Conservation (phyloP, 2,113 vertebrate species). For the Lophotis ruficrista region DNA sequence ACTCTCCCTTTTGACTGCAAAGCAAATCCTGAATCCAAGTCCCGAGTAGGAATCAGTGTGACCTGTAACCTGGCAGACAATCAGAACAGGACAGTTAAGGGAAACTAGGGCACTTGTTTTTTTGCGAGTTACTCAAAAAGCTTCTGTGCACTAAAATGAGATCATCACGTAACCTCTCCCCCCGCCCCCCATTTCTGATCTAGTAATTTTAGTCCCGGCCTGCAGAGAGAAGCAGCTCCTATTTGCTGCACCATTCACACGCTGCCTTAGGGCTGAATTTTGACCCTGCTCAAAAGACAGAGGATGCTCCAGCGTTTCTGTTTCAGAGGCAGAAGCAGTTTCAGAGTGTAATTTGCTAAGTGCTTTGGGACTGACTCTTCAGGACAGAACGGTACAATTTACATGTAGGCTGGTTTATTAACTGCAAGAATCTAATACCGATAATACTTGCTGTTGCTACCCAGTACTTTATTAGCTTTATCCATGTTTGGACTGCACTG, state of each 20-base stretch:
- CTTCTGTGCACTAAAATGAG: conserved; percentile 19
- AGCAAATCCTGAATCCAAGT: background rate
- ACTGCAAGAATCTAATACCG: conserved; percentile 28
- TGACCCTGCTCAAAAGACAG: conserved; percentile 51
- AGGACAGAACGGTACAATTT: conserved; percentile 10
- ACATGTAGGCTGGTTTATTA: conserved; percentile 46
- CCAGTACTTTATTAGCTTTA: conserved; percentile 36
- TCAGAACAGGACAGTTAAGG: background rate
- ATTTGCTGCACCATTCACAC: conserved; percentile 26
- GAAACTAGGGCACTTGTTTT: conserved; percentile 48
- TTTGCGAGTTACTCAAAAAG: background rate
- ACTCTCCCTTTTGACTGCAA: background rate
- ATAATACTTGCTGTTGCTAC: conserved; percentile 11
- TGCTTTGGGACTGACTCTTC: conserved; percentile 65
- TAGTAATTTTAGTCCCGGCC: conserved; percentile 36
- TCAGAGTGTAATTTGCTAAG: conserved; percentile 64
- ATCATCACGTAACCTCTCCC: background rate
- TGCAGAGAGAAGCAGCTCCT: conserved; percentile 46
- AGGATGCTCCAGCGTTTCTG: conserved; percentile 31
- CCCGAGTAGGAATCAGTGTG: background rate
- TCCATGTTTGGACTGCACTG: background rate
- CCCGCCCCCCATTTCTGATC: conserved; percentile 4
- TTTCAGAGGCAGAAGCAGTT: conserved; percentile 52
- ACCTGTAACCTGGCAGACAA: background rate
- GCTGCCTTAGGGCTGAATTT: conserved; percentile 51